Evolutionary conservation across 2,797 vertebrate genomes (phyloP).

Genomic region (Tokudaia tokunoshimensis): DNA sequence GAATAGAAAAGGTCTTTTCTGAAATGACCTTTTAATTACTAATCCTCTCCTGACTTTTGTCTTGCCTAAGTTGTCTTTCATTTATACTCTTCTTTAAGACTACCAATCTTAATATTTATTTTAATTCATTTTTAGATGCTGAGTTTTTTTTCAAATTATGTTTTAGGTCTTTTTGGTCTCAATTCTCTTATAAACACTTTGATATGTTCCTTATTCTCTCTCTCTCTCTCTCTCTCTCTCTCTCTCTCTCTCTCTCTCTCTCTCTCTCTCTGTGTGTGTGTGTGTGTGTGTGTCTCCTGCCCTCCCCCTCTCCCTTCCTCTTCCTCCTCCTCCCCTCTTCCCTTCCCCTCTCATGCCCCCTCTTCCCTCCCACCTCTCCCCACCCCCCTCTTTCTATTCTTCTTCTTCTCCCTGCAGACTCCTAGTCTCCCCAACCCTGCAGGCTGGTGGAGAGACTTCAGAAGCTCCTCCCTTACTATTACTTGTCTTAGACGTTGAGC

Average conservation of each 20-base stretch:
- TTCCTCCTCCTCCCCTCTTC: too few relatives aligned
- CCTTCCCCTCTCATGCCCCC: fast-evolving
- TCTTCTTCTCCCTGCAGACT: neutral
- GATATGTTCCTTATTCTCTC: neutral
- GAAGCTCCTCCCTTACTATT: neutral
- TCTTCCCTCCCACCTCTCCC: neutral
- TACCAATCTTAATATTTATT: neutral
- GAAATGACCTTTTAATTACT: neutral
- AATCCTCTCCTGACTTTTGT: neutral
- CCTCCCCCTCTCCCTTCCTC: neutral
- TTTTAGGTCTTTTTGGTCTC: neutral
- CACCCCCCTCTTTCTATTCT: neutral
- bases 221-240: too few relatives aligned
- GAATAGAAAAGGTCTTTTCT: neutral
- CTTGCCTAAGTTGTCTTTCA: neutral
- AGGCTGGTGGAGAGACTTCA: neutral
- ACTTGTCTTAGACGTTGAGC: neutral
- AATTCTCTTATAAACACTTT: neutral
- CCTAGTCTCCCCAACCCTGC: neutral
- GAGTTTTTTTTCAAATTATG: neutral
- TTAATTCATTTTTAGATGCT: conserved; percentile 6
- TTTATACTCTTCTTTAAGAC: neutral
- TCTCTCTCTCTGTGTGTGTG: too few relatives aligned
- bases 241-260: too few relatives aligned
- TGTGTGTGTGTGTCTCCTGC: too few relatives aligned